These are phyloP conservation scores for Eupithecia subumbrata DNA, from an alignment of 2,888 invertebrate species.

Conservation along the genomic window DNA sequence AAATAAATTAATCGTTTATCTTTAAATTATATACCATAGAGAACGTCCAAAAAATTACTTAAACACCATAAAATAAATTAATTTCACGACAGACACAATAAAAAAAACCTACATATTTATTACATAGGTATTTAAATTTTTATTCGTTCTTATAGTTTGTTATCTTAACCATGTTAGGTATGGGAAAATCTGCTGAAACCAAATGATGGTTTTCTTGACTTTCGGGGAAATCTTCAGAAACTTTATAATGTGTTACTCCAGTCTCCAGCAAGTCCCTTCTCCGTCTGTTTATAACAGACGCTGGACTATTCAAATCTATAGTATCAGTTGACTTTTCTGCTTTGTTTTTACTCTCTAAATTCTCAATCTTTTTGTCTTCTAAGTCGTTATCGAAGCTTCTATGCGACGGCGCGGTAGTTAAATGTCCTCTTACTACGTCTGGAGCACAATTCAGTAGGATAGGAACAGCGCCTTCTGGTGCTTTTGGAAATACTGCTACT, in stretches of 20 bases:
- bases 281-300: constrained; percentile 35
- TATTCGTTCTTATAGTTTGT: constrained; percentile 13
- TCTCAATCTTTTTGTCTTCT: constrained; percentile 7
- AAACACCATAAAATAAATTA: background rate
- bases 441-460: constrained; percentile 55
- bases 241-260: constrained; percentile 47
- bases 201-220: constrained; percentile 46
- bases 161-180: constrained; percentile 45
- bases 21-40: background rate
- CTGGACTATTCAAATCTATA: constrained; percentile 30
- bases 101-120: background rate
- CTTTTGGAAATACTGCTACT: constrained; percentile 24
- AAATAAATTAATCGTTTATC: background rate
- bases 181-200: constrained; percentile 54
- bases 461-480: constrained; percentile 38
- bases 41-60: background rate
- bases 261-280: constrained; percentile 36
- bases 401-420: constrained; percentile 33
- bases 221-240: constrained; percentile 54
- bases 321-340: constrained; percentile 17
- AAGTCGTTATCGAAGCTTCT: constrained; percentile 7
- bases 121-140: background rate
- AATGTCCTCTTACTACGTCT: constrained; percentile 48
- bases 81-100: background rate
- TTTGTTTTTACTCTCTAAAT: constrained; percentile 4